Evolutionary conservation across 1,140 invertebrate species (phyloP).

Genomic region (Liolophura sinensis): DNA sequence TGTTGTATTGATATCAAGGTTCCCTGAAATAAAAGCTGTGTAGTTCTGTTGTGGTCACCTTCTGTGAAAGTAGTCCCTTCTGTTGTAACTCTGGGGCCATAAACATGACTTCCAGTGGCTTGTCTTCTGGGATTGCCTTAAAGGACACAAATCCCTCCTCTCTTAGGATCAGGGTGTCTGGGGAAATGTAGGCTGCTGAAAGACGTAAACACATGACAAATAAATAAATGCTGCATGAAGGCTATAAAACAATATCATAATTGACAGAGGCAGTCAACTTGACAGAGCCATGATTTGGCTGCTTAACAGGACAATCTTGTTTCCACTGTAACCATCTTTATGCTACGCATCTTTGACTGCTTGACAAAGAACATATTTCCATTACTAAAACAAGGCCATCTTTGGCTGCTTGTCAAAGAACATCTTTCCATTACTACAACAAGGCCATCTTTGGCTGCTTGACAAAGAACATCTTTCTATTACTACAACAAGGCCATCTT

Average conservation of each 20-base stretch:
- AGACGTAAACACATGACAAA: slow-evolving; percentile 1
- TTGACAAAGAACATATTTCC: no score
- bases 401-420: no score
- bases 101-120: slow-evolving; percentile 45
- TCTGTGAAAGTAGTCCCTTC: slow-evolving; percentile 46
- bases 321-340: not conserved
- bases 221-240: not conserved
- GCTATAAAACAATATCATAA: not conserved
- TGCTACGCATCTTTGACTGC: no score
- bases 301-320: not conserved
- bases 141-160: slow-evolving; percentile 42
- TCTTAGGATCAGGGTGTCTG: slow-evolving; percentile 41
- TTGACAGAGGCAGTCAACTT: not conserved
- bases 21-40: no score
- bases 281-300: not conserved
- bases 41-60: slow-evolving; percentile 31
- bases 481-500: no score
- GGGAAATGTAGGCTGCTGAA: slow-evolving; percentile 48
- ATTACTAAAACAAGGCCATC: no score
- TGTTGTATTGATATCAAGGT: not conserved
- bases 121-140: slow-evolving; percentile 44
- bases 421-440: no score
- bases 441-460: no score
- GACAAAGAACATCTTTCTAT: no score
- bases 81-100: slow-evolving; percentile 53